Evolutionary conservation across 2,113 vertebrate species (phyloP).

Genomic region (Crotophaga sulcirostris): DNA sequence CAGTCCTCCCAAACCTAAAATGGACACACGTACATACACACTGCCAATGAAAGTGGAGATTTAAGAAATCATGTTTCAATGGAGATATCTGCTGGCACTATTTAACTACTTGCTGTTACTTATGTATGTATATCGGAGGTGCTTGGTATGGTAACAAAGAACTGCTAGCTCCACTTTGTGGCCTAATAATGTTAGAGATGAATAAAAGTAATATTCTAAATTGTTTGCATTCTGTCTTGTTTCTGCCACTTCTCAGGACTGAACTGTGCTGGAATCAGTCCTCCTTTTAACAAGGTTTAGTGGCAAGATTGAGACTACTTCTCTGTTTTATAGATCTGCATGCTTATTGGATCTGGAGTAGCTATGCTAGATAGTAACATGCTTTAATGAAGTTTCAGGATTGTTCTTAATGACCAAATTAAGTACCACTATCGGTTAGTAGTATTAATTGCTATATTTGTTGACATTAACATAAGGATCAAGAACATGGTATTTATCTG

Average conservation of each 20-base stretch:
- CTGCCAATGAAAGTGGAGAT: background rate
- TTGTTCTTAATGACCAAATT: background rate
- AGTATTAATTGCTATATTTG: background rate
- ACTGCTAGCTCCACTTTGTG: conserved; percentile 28
- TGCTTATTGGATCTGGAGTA: background rate
- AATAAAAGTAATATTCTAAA: background rate
- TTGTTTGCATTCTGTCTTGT: background rate
- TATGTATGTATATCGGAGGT: background rate
- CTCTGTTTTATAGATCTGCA: background rate
- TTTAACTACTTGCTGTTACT: background rate
- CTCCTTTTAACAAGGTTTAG: background rate
- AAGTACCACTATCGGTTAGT: background rate
- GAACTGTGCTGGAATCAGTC: background rate
- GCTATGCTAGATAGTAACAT: background rate
- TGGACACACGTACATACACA: no score
- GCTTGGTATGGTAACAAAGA: background rate
- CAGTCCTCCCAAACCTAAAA: background rate
- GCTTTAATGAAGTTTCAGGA: background rate
- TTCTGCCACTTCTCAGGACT: background rate
- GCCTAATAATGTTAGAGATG: background rate
- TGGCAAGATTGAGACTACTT: background rate
- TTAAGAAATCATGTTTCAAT: background rate
- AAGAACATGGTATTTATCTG: background rate
- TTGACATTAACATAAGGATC: background rate
- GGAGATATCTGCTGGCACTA: background rate